These are phyloP conservation scores for Chrysocyon brachyurus DNA, from an alignment of 2,797 vertebrate genomes.

Conservation along the genomic window DNA sequence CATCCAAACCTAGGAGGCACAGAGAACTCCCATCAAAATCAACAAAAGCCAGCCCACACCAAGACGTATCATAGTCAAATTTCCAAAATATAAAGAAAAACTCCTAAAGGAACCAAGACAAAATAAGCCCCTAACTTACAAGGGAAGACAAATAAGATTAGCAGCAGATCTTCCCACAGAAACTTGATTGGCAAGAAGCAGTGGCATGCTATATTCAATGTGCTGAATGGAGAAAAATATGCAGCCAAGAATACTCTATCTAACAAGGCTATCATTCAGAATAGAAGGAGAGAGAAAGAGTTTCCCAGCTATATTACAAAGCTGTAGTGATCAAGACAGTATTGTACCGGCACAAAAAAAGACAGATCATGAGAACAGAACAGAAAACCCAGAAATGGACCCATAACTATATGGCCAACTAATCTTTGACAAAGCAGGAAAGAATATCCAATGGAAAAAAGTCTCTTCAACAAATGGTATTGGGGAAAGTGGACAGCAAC, in stretches of 20 bases:
- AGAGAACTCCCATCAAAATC: background rate
- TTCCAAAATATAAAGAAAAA: background rate
- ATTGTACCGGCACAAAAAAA: background rate
- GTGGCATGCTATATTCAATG: background rate
- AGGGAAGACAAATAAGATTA: background rate
- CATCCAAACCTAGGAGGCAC: background rate
- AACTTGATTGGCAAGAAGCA: background rate
- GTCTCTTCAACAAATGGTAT: background rate
- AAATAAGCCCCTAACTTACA: background rate
- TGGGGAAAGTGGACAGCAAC: background rate
- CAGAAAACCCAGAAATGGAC: background rate
- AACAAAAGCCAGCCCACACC: background rate
- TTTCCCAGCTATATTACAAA: background rate
- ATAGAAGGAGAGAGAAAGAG: background rate
- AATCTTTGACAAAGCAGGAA: background rate
- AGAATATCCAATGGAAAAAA: background rate
- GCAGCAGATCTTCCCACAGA: background rate
- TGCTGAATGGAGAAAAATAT: background rate
- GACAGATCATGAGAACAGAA: background rate
- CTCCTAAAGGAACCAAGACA: background rate
- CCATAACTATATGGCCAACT: background rate
- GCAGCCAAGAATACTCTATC: background rate
- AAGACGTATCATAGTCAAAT: background rate
- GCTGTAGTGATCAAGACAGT: background rate
- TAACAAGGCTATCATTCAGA: background rate